These are phyloP conservation scores for Adineta ricciae DNA, from an alignment of 2,888 invertebrate species.

Conservation along the genomic window DNA sequence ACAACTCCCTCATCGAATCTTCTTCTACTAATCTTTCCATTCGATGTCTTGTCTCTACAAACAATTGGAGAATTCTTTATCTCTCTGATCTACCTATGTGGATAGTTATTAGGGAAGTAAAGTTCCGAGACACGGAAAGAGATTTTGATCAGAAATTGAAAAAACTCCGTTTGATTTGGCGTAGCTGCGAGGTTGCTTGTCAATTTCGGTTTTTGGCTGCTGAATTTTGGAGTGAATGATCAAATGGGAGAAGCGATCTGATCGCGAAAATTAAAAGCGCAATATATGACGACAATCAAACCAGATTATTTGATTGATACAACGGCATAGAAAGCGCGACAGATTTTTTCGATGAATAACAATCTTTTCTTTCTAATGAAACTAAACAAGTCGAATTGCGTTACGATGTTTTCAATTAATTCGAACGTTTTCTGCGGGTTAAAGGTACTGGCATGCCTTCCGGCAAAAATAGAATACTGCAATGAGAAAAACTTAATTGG, in stretches of 20 bases:
- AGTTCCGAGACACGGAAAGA: neutral
- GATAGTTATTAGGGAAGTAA: neutral
- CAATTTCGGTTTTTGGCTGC: neutral
- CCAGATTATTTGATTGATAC: neutral
- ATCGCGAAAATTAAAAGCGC: slow-evolving; percentile 1
- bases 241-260: neutral
- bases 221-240: neutral
- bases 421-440: no score
- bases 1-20: neutral
- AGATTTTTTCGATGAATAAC: neutral
- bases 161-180: neutral
- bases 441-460: no score
- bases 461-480: no score
- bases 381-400: no score
- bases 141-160: neutral
- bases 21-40: neutral
- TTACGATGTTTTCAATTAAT: no score
- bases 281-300: neutral
- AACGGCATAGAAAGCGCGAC: neutral
- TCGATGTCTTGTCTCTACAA: neutral
- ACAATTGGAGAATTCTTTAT: neutral
- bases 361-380: no score
- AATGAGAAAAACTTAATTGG: no score
- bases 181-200: neutral
- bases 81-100: neutral